Base-by-base conservation (phyloP, 2,113 vertebrate genomes). In the Catharus fuscescens region DNA sequence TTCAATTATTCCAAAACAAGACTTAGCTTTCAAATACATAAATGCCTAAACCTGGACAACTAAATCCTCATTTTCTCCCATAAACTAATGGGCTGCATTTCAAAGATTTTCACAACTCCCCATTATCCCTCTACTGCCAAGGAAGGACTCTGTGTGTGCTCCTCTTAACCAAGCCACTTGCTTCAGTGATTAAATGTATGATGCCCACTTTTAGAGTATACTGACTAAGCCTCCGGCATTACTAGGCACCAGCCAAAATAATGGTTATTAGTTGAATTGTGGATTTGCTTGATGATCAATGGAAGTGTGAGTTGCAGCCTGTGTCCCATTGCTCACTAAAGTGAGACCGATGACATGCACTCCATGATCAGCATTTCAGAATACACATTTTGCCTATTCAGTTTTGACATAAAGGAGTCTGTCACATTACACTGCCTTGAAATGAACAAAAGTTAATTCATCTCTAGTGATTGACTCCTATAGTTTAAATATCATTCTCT, bases 271-370 rank as follows among this genome's bases (percentile, higher is more conserved):
- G 61, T 23, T 21, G 17, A 73, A 83, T 1, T 29, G 34, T 36
- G 26, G 56, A 86, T 62, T 54, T 67, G 47, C 38, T 21, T 74
- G 36, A 28, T 45, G 34, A 42, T 60, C 77, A 78, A 21, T 38
- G 42, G 36, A 81, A 59, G 31, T 6, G 34, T 81, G 40, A 81
- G 65, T 18, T 67, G 50, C 65, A 72, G 44, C 40, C 36, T 31
- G 8, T 8, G 72, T 23, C 61, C 60, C 74, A 52, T 0, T 44
- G 61, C 61, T 72, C 26, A 28, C 14, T 40, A 6, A 67, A 70
- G 70, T 12, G 67, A 87, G 24, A 53, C 13, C 0, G 0, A 48
- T 5, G 21, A 72, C 3, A 3, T 0, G 1, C 26, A 16, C 18
- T 59, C 85, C 32, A 9, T 13, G 50, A 64, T 19, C 20, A 74